These are phyloP conservation scores for Lasius platythorax DNA, from an alignment of 2,888 invertebrate species.

Conservation along the genomic window DNA sequence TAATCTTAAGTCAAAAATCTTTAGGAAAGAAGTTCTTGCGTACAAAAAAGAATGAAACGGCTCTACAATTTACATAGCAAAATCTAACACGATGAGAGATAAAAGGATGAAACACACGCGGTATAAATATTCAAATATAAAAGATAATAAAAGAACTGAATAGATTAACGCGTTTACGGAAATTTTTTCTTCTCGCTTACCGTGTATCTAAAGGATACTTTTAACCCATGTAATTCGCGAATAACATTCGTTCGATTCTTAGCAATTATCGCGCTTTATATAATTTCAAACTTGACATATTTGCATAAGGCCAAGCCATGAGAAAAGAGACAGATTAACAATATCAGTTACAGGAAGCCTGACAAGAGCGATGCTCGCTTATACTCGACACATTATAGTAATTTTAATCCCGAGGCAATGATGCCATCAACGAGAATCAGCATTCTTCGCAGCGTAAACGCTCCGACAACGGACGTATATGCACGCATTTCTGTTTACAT, in stretches of 20 bases:
- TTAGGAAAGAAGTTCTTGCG: background rate
- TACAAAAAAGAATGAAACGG: background rate
- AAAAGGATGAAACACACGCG: background rate
- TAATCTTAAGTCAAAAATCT: background rate
- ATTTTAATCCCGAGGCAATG: conserved; percentile 34
- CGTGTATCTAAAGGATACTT: background rate
- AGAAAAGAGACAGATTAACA: conserved; percentile 1
- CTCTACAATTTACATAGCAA: background rate
- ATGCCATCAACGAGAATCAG: conserved; percentile 7
- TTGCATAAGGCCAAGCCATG: background rate
- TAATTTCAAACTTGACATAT: conserved; percentile 8
- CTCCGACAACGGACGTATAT: conserved; percentile 27
- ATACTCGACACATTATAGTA: conserved; percentile 12
- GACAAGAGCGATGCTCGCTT: background rate
- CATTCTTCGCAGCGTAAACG: conserved; percentile 8
- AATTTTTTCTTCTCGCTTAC: background rate
- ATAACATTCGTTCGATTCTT: background rate
- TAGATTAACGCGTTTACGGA: background rate
- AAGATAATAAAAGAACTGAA: background rate
- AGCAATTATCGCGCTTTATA: background rate
- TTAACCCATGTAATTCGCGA: background rate
- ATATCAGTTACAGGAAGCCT: background rate
- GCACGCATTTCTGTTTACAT: conserved; percentile 51
- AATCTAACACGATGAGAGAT: background rate
- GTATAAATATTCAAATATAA: background rate